phyloP scores from a whole-genome alignment of 2,113 vertebrate genomes.

The Aldabrachelys gigantea region DNA sequence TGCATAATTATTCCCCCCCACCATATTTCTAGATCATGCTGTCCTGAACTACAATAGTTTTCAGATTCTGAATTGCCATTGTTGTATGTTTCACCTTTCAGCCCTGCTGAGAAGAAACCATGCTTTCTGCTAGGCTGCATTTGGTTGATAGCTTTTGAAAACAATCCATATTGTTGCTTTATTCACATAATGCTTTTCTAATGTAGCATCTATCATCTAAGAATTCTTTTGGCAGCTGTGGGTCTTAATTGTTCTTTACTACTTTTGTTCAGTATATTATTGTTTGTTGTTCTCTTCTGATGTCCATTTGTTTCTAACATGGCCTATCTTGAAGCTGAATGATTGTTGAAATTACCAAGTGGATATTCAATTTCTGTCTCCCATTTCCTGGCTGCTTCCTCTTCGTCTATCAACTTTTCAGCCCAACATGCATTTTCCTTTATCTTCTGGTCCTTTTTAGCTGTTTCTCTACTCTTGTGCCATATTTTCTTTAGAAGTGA shows the following conservation, averaged over 20 bases:
- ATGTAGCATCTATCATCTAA: not conserved
- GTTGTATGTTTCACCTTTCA: slow-evolving; percentile 17
- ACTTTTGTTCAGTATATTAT: not conserved
- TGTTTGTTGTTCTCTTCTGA: slow-evolving; percentile 26
- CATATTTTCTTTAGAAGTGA: not conserved
- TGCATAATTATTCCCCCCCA: not conserved
- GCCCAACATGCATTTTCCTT: not conserved
- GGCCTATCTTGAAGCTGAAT: not conserved
- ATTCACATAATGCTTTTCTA: slow-evolving; percentile 29
- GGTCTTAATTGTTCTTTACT: slow-evolving; percentile 19
- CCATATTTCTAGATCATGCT: not conserved
- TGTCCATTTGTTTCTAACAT: slow-evolving; percentile 3
- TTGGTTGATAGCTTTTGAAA: slow-evolving; percentile 40
- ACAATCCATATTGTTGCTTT: not conserved
- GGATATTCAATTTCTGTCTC: not conserved
- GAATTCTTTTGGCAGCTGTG: slow-evolving; percentile 31
- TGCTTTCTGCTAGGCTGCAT: not conserved
- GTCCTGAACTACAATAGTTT: not conserved
- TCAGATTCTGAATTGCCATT: slow-evolving; percentile 6
- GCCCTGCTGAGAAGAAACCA: not conserved
- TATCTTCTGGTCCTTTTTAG: slow-evolving; percentile 19
- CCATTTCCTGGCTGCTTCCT: not conserved
- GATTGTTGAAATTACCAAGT: slow-evolving; percentile 14
- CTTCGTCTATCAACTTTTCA: not conserved
- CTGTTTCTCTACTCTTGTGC: not conserved